Conservation (phyloP, 2,888 invertebrate genomes). For the Junonia oenone region DNA sequence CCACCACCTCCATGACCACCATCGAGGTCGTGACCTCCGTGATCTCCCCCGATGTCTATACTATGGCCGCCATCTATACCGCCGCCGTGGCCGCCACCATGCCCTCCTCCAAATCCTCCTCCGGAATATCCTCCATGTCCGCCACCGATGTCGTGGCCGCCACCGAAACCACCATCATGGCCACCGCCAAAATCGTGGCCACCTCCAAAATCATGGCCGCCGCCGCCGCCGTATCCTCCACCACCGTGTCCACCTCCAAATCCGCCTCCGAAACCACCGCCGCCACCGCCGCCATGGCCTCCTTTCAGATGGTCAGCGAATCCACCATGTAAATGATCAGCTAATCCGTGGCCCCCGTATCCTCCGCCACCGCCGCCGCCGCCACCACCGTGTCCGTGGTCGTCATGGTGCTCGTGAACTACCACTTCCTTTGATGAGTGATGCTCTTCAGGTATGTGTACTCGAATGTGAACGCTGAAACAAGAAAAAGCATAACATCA, state of each 20-base stretch:
- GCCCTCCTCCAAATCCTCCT: constrained; percentile 29
- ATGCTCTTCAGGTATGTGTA: constrained; percentile 75
- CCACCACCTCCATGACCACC: constrained; percentile 37
- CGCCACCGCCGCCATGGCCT: constrained; percentile 39
- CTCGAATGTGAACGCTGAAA: constrained; percentile 78
- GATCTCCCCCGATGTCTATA: constrained; percentile 24
- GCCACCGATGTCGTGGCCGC: constrained; percentile 30
- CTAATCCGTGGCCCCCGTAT: constrained; percentile 38
- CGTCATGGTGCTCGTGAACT: constrained; percentile 59
- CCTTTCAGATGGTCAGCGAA: constrained; percentile 50
- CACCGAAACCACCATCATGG: constrained; percentile 32
- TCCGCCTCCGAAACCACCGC: constrained; percentile 38
- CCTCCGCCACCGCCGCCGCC: constrained; percentile 38
- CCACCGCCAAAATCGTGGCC: constrained; percentile 31
- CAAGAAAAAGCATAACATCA: constrained; percentile 34
- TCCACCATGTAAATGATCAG: constrained; percentile 52
- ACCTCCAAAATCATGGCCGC: constrained; percentile 29
- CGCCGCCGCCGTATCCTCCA: constrained; percentile 32
- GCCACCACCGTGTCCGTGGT: constrained; percentile 43
- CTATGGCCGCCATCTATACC: constrained; percentile 30
- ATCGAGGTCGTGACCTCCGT: constrained; percentile 33
- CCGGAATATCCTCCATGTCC: constrained; percentile 23
- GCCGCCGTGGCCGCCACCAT: constrained; percentile 33
- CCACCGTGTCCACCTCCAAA: constrained; percentile 34
- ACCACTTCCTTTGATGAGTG: constrained; percentile 69